These are phyloP conservation scores for Pagetopsis macropterus DNA, from an alignment of 2,797 vertebrate genomes.

Conservation along the genomic window DNA sequence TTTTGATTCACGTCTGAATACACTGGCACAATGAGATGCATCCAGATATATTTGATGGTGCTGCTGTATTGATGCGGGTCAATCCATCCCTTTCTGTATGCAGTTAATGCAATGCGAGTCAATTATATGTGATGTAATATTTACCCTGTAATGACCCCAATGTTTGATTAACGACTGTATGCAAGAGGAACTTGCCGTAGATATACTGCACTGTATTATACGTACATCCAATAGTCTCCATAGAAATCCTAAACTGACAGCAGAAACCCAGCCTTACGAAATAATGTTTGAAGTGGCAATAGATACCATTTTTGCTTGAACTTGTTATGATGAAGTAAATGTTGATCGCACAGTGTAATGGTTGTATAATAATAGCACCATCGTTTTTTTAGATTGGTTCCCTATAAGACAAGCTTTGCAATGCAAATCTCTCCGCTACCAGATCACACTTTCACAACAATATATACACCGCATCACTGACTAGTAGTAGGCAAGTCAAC, in stretches of 20 bases:
- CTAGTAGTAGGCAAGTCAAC: too few species aligned
- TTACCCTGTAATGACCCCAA: slow-evolving; percentile 15
- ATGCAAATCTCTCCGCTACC: too few species aligned
- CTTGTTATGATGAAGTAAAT: too few species aligned
- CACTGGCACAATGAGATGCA: slow-evolving; percentile 37
- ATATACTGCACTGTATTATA: not conserved
- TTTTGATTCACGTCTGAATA: slow-evolving; percentile 51
- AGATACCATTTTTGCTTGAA: too few species aligned
- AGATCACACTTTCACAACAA: too few species aligned
- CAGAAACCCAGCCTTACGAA: not conserved
- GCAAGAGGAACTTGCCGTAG: not conserved
- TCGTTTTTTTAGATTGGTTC: too few species aligned
- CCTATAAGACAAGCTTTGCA: too few species aligned
- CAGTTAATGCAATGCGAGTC: slow-evolving; percentile 35
- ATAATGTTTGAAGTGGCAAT: not conserved
- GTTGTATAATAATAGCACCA: too few species aligned
- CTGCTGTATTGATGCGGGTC: slow-evolving; percentile 41
- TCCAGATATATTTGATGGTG: slow-evolving; percentile 41
- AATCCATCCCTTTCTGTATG: slow-evolving; percentile 23
- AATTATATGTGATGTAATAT: slow-evolving; percentile 34
- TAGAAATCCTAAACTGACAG: not conserved
- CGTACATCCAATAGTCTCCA: not conserved
- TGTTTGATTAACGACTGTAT: slow-evolving; percentile 14
- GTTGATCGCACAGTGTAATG: too few species aligned
- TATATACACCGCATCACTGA: too few species aligned